phyloP scores from a whole-genome alignment of 2,888 invertebrate species.

The Temnothorax ravouxi region DNA sequence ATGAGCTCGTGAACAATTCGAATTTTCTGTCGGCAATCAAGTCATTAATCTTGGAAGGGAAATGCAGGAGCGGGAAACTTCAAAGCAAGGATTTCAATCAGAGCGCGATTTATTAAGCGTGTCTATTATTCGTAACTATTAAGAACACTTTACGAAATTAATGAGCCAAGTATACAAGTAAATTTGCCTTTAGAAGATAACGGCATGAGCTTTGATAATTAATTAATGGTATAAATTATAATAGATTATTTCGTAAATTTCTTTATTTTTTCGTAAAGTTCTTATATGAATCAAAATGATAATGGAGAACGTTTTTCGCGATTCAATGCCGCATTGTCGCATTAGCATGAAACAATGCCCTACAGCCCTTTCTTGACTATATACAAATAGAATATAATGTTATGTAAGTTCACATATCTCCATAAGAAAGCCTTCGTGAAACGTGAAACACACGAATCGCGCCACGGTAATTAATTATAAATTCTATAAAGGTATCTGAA shows the following conservation, averaged over 20 bases:
- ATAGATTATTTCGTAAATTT: neutral
- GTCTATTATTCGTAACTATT: neutral
- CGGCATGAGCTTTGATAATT: neutral
- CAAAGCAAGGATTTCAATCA: neutral
- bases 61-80: neutral
- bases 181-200: neutral
- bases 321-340: slow-evolving; percentile 3
- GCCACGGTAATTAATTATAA: slow-evolving; percentile 44
- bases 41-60: neutral
- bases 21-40: neutral
- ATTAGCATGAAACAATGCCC: slow-evolving; percentile 32
- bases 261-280: slow-evolving; percentile 23
- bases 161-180: neutral
- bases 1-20: neutral
- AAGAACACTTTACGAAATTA: neutral
- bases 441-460: neutral
- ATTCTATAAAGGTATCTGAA: neutral
- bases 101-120: neutral
- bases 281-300: neutral
- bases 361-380: slow-evolving; percentile 51
- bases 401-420: slow-evolving; percentile 42
- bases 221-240: neutral
- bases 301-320: slow-evolving; percentile 5
- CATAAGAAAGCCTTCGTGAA: slow-evolving; percentile 34
- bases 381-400: slow-evolving; percentile 57